Percentiles rank a stretch among this genome's conserved stretches.
phyloP scores from a whole-genome alignment of 2,113 vertebrate genomes.

The Scatophagus argus region DNA sequence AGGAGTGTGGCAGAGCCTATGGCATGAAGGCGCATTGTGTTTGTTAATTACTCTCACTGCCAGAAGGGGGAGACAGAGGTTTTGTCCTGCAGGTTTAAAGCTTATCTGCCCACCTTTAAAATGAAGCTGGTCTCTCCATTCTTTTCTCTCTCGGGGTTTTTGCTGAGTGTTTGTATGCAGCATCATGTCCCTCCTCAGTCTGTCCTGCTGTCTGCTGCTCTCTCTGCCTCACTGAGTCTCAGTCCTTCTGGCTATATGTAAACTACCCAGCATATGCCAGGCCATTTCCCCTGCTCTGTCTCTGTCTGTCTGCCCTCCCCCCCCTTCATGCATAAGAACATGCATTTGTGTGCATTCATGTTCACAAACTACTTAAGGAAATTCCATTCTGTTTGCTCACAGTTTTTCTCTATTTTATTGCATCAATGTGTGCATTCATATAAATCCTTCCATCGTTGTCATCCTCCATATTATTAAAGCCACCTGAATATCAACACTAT shows the following conservation, averaged over 20 bases:
- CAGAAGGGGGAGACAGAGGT: too few relatives aligned
- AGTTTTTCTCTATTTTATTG: background rate
- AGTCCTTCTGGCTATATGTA: slow-evolving; percentile 44
- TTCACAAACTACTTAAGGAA: slow-evolving; percentile 51
- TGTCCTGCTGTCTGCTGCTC: slow-evolving; percentile 53
- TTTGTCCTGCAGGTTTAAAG: too few relatives aligned
- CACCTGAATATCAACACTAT: background rate
- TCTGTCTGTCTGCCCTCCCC: slow-evolving; percentile 27
- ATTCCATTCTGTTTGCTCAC: slow-evolving; percentile 9
- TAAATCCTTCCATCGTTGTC: background rate
- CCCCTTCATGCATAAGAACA: slow-evolving; percentile 53
- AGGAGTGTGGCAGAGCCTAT: too few relatives aligned
- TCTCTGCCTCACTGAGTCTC: slow-evolving; percentile 42
- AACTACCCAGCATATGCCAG: slow-evolving; percentile 29
- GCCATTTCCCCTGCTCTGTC: slow-evolving; percentile 30
- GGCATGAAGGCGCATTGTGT: too few relatives aligned
- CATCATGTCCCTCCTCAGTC: slow-evolving; percentile 24
- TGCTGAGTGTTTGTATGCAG: slow-evolving; percentile 48
- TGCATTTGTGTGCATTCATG: slow-evolving; percentile 50
- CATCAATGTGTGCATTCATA: slow-evolving; percentile 10
- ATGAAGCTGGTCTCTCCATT: background rate
- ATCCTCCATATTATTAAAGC: background rate
- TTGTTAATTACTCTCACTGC: too few relatives aligned
- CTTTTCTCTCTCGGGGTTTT: background rate
- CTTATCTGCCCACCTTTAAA: background rate